Base-by-base conservation (phyloP, 1,140 invertebrate genomes). In the Caenorhabditis elegans region DNA sequence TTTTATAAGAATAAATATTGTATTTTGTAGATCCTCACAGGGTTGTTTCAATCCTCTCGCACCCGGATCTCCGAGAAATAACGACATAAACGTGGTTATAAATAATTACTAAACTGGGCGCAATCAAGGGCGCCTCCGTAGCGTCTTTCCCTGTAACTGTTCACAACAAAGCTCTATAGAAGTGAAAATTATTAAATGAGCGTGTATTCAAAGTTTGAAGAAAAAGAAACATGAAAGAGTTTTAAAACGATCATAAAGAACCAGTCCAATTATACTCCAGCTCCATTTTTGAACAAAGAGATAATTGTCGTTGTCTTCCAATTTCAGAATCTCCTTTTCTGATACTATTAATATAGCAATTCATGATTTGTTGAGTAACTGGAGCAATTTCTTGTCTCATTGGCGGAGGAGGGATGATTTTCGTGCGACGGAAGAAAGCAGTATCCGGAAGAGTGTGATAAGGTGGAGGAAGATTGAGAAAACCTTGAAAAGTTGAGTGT, bases 401-500 rank as follows among this genome's bases (percentile, higher is more conserved):
- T 34, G 55, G 28, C 11, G 55, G 55, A 0, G 55, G 55, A 17
- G 55, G 55, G 5, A 65, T 17, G 3, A 65, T 65, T 36, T n/a
- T 65, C 1, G 55, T 36, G 10, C 55, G 55, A 65, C 55, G 55
- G 17, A 65, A 65, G 55, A 65, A 65, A n/a, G 55, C 55, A 34
- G 55, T 65, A 34, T 65, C 31, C 55, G 55, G 55, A 65, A 65
- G 55, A 65, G 31, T 65, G 17, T 65, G 55, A 34, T 65, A 65
- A 19, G 55, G 55, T 26, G 55, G 55, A 2, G 55, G 55, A 34
- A 65, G 55, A 34, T 65, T 65, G 26, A 65, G 31, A 15, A 65
- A 65, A 6, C 55, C 55, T 65, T 19, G 15, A 53, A 53, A 28
- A 65, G 17, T 43, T 5, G 6, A 43, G 15, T 15, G 39, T 43